Base-by-base conservation (phyloP, 2,113 vertebrate species). In the Formicarius rufipectus region DNA sequence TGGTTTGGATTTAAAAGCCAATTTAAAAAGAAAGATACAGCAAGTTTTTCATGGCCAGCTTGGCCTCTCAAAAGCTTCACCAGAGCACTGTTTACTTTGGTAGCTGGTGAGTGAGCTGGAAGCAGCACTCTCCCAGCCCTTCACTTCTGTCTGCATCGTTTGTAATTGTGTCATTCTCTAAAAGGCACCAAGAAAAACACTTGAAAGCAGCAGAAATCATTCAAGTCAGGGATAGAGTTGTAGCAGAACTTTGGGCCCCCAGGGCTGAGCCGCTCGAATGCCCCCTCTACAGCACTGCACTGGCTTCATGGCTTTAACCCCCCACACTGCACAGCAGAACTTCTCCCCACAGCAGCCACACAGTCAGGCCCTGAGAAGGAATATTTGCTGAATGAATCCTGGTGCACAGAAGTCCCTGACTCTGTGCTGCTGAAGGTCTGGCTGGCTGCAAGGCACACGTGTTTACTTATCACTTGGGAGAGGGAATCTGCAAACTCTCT, bases 121-220 rank as follows among this genome's bases (percentile, higher is more conserved):
- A 68, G 84, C 81, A 68, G 74, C 71, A 68, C 68, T 87, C 49
- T 89, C 74, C 66, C 78, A 90, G 16, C 62, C 59, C 49, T 60
- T 82, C 42, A 44, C 71, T 83, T 87, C 16, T 49, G 47, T 53
- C 84, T 82, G 44, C 39, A 75, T 55, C 74, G 56, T 79, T 75
- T 56, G 44, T 67, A 82, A 85, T 56, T 78, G 55, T 74, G 59
- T 77, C 21, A 92, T 81, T 87, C 76, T 84, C 84, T 67, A 78
- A 94, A 87, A 78, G 52, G 67, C 78, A 94, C 74, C 66, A 95
- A 94, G 56, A 76, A 88, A 89, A 93, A 81, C 72, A 92, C 50
- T 84, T 94, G 60, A 28, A 89, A 93, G 66, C 69, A 66, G 47
- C 40, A 72, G 47, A 84, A 84, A 63, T 35, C 40, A 78, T 77